A percentile compares a stretch with the other conserved stretches of the same genome.
phyloP scores from a whole-genome alignment of 2,797 vertebrate genomes.

The Acanthurus leucopareius region DNA sequence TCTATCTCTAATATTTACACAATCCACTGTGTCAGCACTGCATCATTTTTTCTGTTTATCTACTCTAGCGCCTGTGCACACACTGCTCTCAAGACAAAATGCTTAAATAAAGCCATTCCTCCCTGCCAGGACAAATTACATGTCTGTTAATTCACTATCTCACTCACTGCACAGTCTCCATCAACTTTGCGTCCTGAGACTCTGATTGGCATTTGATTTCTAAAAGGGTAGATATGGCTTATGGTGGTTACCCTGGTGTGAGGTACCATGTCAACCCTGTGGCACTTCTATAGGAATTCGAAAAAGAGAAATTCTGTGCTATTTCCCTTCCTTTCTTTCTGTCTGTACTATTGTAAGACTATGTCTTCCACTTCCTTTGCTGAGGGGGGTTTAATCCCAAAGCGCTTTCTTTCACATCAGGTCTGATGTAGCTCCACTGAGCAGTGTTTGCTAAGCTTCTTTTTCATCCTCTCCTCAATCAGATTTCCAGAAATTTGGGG shows the following conservation, averaged over 20 bases:
- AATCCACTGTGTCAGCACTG: constrained; percentile 8
- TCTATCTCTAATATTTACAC: constrained; percentile 7
- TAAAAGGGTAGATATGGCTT: constrained; percentile 34
- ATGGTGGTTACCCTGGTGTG: constrained; percentile 7
- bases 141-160: constrained; percentile 56
- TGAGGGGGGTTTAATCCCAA: constrained; percentile 54
- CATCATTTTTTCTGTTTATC: constrained; percentile 50
- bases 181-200: constrained; percentile 18
- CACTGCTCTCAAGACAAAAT: constrained; percentile 37
- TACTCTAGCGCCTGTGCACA: constrained; percentile 29
- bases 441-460: constrained; percentile 60
- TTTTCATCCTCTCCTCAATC: constrained; percentile 62
- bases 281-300: background rate
- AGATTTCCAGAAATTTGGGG: constrained; percentile 65
- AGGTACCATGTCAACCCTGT: constrained; percentile 14
- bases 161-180: constrained; percentile 11
- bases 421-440: constrained; percentile 53
- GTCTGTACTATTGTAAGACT: constrained; percentile 3
- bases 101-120: constrained; percentile 38
- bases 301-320: constrained; percentile 1
- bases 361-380: constrained; percentile 12
- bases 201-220: constrained; percentile 50
- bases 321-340: constrained; percentile 3
- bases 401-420: constrained; percentile 57
- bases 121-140: constrained; percentile 39